Evolutionary conservation across 2,888 invertebrate genomes (phyloP), one percentile per base, ranked within the genome.

Genomic region (Encarsia formosa): DNA sequence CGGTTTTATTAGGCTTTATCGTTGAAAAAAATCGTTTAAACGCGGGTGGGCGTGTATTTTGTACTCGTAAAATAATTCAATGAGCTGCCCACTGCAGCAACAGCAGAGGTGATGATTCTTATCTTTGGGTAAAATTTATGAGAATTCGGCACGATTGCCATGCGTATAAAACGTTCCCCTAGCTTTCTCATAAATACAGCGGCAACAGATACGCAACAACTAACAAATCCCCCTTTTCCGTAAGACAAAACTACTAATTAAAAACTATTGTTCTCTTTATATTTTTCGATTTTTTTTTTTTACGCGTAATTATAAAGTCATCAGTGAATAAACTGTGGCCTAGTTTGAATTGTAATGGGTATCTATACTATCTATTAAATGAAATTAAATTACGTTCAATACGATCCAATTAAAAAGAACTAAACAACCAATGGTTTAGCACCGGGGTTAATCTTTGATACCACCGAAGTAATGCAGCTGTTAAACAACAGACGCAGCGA

Each of bases 31-130:
- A 34, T 41, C 15, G 31, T 40, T 40, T 19, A 35, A 4, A 19
- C 4, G 19, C 32, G 11, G 22, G 40, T 6, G 20, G 32, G 34
- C 18, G 40, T 37, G 35, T 48, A 19, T 49, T 44, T 41, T 45
- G 41, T 45, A 18, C 49, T 42, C 41, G 32, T 47, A 50, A 50
- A 45, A 54, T 45, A 47, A 50, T 49, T 50, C 43, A 50, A 47
- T 42, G 45, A 40, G 40, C 39, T 31, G 31, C 32, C 22, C 42
- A 51, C 51, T n/a, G n/a, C n/a, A n/a, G n/a, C n/a, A n/a, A n/a
- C n/a, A n/a, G n/a, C n/a, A n/a, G n/a, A 48, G 49, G 44, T 50
- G 31, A 15, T 32, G 49, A 49, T 54, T 44, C 49, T 46, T 49
- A 49, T 49, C 49, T 26, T 15, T 35, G 9, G 16, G 11, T 18